Evolutionary conservation across 2,888 invertebrate genomes (phyloP), one percentile per base, ranked within the genome.

Genomic region (Dolichopus griseipennis): DNA sequence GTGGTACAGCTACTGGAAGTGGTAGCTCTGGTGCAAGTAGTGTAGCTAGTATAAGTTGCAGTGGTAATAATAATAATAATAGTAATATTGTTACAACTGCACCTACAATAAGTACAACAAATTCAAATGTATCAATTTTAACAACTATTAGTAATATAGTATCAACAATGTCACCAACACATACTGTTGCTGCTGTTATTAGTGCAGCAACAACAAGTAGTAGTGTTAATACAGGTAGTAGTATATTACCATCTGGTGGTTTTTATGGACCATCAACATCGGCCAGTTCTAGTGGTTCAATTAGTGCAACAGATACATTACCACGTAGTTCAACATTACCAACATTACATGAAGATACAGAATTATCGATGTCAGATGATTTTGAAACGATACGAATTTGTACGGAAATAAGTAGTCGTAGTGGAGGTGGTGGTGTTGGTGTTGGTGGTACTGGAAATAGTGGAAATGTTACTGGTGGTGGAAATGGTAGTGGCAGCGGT

Each of bases 281-380:
- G 61, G 79, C 80, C 52, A 81, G 81, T 71, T 81, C 81, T 27
- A 81, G 81, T 72, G 82, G 81, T 18, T 78, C 80, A 61, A 77
- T 80, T 67, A 80, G 80, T 74, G 80, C 81, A 68, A 81, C 81
- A 64, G 81, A 81, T 70, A 80, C 84, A 68, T 77, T 84, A 70
- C 83, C 84, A 66, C 83, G 84, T 73, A 83, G 84, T 71, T 84
- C 83, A 71, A 85, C 84, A 72, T 83, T 94, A 76, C 93, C 94
- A 21, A 93, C 94, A 8, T 84, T 95, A 65, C 92, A 92, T 81
- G 95, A 95, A 83, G 94, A 93, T 76, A 85, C 88, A 77, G 93
- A 93, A 82, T 84, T 91, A 74, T 79, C 79, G 67, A 76, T 81
- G 77, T 84, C 76, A 71, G 79, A 81, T 70, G 80, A 80, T 72